Evolutionary conservation across 37 sponge, comb jelly and placozoan species (phyloP).

Genomic region (Chondrosia reniformis): DNA sequence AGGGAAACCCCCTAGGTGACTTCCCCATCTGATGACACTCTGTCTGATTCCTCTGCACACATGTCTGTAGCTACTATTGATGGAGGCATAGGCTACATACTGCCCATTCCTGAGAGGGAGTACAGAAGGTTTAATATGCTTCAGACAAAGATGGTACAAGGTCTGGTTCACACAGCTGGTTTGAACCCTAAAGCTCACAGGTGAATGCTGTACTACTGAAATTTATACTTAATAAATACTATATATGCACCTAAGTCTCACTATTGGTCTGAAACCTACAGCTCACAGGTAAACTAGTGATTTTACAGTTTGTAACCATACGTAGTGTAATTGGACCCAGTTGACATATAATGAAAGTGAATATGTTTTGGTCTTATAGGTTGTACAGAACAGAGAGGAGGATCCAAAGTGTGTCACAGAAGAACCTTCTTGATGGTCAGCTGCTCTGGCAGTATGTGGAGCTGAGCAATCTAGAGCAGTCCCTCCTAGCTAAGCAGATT

Average conservation of each 20-base stretch:
- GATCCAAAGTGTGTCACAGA: conserved; percentile 52
- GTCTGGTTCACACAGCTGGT: conserved; percentile 86
- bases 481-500: conserved; percentile 94
- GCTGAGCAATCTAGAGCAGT: conserved; percentile 72
- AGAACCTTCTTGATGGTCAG: conserved; percentile 90
- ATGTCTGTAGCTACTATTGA: conserved; percentile 87
- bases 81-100: conserved; percentile 84
- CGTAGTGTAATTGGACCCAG: no score
- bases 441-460: conserved; percentile 75
- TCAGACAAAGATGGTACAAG: conserved; percentile 80
- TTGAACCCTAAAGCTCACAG: conserved; percentile 94
- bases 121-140: conserved; percentile 88
- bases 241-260: no score
- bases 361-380: no score
- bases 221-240: no score
- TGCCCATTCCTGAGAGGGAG: conserved; percentile 89
- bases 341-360: no score
- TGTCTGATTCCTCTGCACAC: no score
- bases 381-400: conserved; percentile 45
- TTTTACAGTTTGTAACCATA: no score
- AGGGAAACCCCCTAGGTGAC: no score
- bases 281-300: no score
- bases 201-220: no score
- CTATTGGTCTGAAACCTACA: no score
- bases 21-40: no score